Conservation (phyloP, 2,888 invertebrate genomes). For the Xylota segnis region DNA sequence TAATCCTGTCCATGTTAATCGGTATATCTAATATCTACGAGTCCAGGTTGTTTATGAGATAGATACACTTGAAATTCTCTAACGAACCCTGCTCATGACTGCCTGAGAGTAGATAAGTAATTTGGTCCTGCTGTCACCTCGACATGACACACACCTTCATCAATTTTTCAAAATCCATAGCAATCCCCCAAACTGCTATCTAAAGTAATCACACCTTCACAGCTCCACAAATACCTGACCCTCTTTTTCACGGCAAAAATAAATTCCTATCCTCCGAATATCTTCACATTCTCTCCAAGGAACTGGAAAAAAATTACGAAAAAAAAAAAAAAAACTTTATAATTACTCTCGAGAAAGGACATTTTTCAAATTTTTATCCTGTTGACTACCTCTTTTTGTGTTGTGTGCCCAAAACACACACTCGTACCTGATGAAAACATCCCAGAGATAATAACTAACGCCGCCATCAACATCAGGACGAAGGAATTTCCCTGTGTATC, state of each 20-base stretch:
- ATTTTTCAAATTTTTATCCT: conserved; percentile 31
- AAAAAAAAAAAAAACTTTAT: conserved; percentile 27
- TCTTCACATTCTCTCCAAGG: conserved; percentile 1
- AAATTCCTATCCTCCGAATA: not conserved
- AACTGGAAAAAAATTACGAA: conserved; percentile 6
- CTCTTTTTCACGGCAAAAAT: not conserved
- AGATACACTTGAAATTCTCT: not conserved
- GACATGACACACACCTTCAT: conserved; percentile 34
- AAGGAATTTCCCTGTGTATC: conserved; percentile 19
- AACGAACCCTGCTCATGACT: not conserved
- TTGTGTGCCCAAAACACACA: conserved; percentile 5
- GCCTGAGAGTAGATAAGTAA: conserved; percentile 13
- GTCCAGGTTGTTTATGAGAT: not conserved
- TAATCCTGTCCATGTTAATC: not conserved
- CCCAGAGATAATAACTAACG: conserved; percentile 13
- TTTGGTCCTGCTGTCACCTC: not conserved
- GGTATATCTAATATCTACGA: not conserved
- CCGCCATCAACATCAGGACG: conserved; percentile 18
- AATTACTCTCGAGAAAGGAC: conserved; percentile 33
- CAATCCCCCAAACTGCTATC: conserved; percentile 5
- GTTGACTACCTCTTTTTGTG: conserved; percentile 1
- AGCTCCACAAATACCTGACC: conserved; percentile 14
- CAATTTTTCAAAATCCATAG: conserved; percentile 23
- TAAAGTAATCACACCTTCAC: conserved; percentile 19
- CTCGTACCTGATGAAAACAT: conserved; percentile 20